These are phyloP conservation scores for Halesus radiatus DNA, from an alignment of 1,140 invertebrate species.

Conservation along the genomic window DNA sequence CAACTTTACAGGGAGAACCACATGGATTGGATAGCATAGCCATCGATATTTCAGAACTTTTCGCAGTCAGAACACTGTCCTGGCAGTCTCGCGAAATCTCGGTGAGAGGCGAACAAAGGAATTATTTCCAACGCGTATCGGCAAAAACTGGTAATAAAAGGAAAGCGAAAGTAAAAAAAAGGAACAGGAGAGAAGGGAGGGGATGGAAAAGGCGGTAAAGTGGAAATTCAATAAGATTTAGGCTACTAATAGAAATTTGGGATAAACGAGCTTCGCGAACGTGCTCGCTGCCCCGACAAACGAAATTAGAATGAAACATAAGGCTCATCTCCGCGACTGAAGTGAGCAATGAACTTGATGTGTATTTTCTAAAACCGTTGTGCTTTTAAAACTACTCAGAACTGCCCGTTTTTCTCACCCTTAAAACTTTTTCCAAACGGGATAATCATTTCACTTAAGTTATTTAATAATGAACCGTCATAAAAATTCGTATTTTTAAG, in stretches of 20 bases:
- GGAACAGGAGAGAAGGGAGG: conserved; percentile 30
- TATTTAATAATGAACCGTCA: no score
- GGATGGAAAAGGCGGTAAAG: conserved; percentile 53
- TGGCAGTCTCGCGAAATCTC: background rate
- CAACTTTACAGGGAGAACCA: no score
- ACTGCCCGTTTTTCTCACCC: background rate
- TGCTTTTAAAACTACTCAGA: background rate
- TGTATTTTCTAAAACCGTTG: background rate
- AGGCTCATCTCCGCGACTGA: conserved; percentile 20
- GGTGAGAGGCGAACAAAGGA: conserved; percentile 45
- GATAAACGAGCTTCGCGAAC: conserved; percentile 53
- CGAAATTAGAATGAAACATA: conserved; percentile 53
- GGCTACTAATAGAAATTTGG: conserved; percentile 57
- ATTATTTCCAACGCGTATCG: conserved; percentile 48
- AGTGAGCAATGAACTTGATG: background rate
- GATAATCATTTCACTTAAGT: no score
- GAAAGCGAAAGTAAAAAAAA: conserved; percentile 51
- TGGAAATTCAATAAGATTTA: conserved; percentile 58
- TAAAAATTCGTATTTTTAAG: no score
- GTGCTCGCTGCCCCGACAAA: conserved; percentile 52
- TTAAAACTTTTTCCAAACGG: no score
- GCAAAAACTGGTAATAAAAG: conserved; percentile 51
- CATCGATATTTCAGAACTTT: no score
- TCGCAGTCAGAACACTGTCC: background rate
- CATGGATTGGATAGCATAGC: no score